Evolutionary conservation across 2,797 vertebrate species (phyloP).

Genomic region (Acanthurus lineatus): DNA sequence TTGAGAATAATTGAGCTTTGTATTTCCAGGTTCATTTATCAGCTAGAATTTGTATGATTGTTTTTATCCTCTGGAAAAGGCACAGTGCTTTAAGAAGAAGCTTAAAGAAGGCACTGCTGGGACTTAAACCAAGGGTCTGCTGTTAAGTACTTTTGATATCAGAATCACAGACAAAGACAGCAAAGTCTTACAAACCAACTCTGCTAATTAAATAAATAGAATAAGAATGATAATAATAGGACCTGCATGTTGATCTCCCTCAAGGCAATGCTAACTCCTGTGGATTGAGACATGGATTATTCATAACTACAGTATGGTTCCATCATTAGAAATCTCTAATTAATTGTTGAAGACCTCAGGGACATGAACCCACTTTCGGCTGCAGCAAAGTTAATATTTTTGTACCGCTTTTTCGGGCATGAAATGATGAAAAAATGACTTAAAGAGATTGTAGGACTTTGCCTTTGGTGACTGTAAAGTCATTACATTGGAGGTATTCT

Average conservation of each 20-base stretch:
- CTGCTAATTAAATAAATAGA: slow-evolving; percentile 52
- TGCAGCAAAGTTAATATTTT: slow-evolving; percentile 58
- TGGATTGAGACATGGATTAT: slow-evolving; percentile 71
- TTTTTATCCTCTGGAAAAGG: too few relatives aligned
- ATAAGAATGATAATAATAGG: slow-evolving; percentile 51
- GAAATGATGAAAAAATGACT: slow-evolving; percentile 24
- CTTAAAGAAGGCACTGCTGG: too few relatives aligned
- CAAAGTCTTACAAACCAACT: too few relatives aligned
- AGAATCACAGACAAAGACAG: too few relatives aligned
- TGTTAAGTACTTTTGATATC: too few relatives aligned
- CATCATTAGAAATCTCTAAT: slow-evolving; percentile 75
- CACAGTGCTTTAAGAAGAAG: too few relatives aligned
- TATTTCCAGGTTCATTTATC: too few relatives aligned
- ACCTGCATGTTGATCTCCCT: slow-evolving; percentile 67
- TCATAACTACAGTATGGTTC: slow-evolving; percentile 57
- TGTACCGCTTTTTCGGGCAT: slow-evolving; percentile 21
- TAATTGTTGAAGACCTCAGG: slow-evolving; percentile 60
- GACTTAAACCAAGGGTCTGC: too few relatives aligned
- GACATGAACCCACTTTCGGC: slow-evolving; percentile 58
- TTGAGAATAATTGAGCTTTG: too few relatives aligned
- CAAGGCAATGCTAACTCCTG: slow-evolving; percentile 59
- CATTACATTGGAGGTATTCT: slow-evolving; percentile 14
- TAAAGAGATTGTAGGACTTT: slow-evolving; percentile 27
- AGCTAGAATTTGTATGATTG: too few relatives aligned
- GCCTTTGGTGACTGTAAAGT: slow-evolving; percentile 25